Conservation (phyloP, 1,140 invertebrate genomes). For the Eciton burchellii region DNA sequence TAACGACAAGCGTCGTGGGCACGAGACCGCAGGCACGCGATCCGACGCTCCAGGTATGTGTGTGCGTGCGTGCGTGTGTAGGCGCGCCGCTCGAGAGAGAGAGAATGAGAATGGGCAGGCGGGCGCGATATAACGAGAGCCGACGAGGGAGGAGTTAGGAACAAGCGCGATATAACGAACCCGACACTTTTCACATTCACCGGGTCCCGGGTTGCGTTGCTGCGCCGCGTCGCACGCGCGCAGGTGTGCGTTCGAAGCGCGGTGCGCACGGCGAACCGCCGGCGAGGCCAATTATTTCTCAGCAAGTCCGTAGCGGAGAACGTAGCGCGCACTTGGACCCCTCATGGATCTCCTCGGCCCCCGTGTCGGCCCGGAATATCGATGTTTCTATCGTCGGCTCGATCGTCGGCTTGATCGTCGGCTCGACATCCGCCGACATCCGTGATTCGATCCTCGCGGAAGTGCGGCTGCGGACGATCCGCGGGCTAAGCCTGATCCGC, state of each 20-base stretch:
- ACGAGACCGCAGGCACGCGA: slow-evolving; percentile 63
- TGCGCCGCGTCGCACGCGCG: background rate
- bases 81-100: slow-evolving; percentile 39
- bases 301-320: background rate
- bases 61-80: background rate
- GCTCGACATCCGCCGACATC: background rate
- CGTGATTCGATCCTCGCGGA: background rate
- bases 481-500: slow-evolving; percentile 23
- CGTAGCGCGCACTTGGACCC: background rate
- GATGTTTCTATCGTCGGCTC: no score
- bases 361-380: no score
- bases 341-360: background rate
- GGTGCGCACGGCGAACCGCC: background rate
- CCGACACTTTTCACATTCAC: slow-evolving; percentile 61
- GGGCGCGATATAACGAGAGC: slow-evolving; percentile 46
- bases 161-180: slow-evolving; percentile 56
- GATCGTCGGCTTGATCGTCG: background rate
- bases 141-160: slow-evolving; percentile 53
- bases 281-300: slow-evolving; percentile 2
- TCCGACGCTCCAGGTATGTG: slow-evolving; percentile 22
- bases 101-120: slow-evolving; percentile 44
- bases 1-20: slow-evolving; percentile 50
- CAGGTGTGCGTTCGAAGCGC: background rate
- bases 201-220: background rate
- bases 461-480: slow-evolving; percentile 9